Base-by-base conservation (phyloP, 1,140 invertebrate species). In the Caenorhabditis tropicalis region DNA sequence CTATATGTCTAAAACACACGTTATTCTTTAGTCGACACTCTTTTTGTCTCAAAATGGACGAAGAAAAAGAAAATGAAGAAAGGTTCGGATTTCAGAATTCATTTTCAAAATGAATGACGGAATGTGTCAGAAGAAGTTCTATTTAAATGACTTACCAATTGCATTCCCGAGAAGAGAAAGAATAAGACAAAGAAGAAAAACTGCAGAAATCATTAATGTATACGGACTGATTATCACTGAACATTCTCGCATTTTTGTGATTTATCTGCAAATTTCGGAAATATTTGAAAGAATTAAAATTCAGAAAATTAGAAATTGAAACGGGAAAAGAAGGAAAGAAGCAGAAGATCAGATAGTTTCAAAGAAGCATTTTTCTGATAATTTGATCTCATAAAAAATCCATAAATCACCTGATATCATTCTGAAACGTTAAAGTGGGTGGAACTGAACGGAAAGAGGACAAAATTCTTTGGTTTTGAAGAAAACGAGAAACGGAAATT, bases 201-300 rank as follows among this genome's bases (percentile, higher is more conserved):
- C 36, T 0, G 65, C 21, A 10, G 65, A 74, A 10, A 74, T 74
- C 65, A 74, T 74, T 10, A 74, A 15, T 74, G 65, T 74, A 21
- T 74, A 74, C 10, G 65, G 65, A 43, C 65, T 74, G 65, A 74
- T 74, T 74, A 74, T 74, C 19, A 74, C 21, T 24, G 65, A 74
- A 74, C 65, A 74, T 74, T 74, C 65, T 43, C 36, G 65, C 65
- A 74, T 74, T 74, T 56, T 56, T 56, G 53, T 56, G 53, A 24
- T 58, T 24, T 58, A 74, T 74, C 65, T 74, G 65, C 43, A 74
- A 74, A 36, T 65, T 12, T 4, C 2, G 1, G 6, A 56, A 27
- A 27, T 56, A 2, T 65, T 33, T 65, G 31, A 19, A 19, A 33
- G 24, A 16, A 10, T 43, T 43, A n/a, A 36, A 21, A 46, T 10